Conservation (phyloP, 2,797 vertebrate species). For the Nyctalus aviator region DNA sequence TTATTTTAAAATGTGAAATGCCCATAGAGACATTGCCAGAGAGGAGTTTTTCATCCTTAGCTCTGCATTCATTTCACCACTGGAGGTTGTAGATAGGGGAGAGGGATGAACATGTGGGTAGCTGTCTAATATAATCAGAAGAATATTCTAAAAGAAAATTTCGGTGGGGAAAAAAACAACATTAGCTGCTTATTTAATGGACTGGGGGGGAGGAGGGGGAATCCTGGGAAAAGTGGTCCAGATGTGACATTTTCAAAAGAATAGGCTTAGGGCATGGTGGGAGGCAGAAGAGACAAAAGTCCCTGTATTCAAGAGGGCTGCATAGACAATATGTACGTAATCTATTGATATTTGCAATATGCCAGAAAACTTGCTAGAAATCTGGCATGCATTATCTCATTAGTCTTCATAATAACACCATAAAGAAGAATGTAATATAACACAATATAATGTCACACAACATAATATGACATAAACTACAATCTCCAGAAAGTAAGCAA, state of each 20-base stretch:
- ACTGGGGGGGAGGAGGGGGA: neutral
- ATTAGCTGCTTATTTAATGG: neutral
- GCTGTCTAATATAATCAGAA: neutral
- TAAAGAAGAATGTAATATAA: neutral
- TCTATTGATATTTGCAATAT: neutral
- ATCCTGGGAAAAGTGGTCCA: neutral
- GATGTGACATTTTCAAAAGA: conserved; percentile 14
- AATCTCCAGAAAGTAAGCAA: conserved; percentile 21
- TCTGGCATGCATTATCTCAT: conserved; percentile 18
- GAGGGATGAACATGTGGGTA: neutral
- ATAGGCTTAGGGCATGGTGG: neutral
- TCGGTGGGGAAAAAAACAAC: neutral
- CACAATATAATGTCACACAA: neutral
- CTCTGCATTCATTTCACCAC: neutral
- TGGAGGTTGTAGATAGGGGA: neutral
- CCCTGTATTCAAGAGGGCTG: neutral
- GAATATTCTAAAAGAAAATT: conserved; percentile 31
- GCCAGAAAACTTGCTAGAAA: conserved; percentile 37
- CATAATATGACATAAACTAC: conserved; percentile 15
- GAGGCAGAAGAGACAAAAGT: neutral
- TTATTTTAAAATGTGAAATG: conserved; percentile 11
- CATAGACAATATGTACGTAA: neutral
- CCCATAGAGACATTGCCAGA: neutral
- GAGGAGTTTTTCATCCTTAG: neutral
- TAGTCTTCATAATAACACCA: neutral